Base-by-base conservation (phyloP, 2,797 vertebrate genomes). In the Propithecus deckenii region DNA sequence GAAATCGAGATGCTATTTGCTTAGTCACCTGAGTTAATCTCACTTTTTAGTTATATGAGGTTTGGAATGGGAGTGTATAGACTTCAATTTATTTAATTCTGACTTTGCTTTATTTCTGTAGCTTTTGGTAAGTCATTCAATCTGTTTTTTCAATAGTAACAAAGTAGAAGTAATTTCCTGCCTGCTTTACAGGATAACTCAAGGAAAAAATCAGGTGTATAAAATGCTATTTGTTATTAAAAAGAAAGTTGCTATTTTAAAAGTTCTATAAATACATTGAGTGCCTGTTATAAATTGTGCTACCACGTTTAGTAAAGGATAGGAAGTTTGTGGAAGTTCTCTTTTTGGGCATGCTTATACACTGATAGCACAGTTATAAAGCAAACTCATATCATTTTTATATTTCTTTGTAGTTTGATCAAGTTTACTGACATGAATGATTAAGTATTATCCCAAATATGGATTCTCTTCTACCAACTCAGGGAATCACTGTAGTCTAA, bases 241-340 rank as follows among this genome's bases (percentile, higher is more conserved):
- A 92, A 96, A 89, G 23, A 76, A 95, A 52, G 48, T 95, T 92
- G 63, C 23, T 75, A n/a, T 93, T 94, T 97, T 86, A 32, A 84
- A 96, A 90, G 38, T 84, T 84, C 32, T 85, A 0, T 69, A 93
- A 79, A 86, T 59, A 84, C 18, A 76, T 48, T 35, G 50, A 86
- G 8, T 83, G 11, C 67, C 89, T 92, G 48, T 67, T 95, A 86
- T 67, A 92, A 95, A 88, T 86, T 95, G 43, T 57, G 55, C 79
- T 63, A 91, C 65, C 25, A 72, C 28, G n/a, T 65, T 84, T 91
- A 61, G 38, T 72, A 84, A 94, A 65, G n/a, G 38, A 87, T 84
- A 75, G n/a, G 38, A 93, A 92, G 43, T 92, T 92, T 38, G 6
- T 17, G 61, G 7, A 89, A 69, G 22, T 92, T 92, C 22, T 65